phyloP scores from a whole-genome alignment of 1,140 invertebrate species.

The Zaprionus kolodkinae region DNA sequence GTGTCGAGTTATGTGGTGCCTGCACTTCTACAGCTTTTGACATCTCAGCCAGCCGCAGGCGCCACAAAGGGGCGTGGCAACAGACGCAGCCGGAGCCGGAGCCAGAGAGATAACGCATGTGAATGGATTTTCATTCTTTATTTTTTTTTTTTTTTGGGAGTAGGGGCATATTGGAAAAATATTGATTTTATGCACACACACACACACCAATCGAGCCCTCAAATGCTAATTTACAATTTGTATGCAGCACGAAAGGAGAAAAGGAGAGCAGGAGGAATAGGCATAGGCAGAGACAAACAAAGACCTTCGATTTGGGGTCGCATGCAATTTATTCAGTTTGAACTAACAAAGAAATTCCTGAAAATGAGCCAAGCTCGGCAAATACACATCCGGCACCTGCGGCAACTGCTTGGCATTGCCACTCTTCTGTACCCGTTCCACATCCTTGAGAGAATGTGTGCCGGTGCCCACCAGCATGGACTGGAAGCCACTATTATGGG shows the following conservation, averaged over 20 bases:
- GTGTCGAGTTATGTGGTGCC: conserved; percentile 44
- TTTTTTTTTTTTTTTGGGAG: no score
- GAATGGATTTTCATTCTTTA: conserved; percentile 9
- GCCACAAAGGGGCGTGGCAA: conserved; percentile 4
- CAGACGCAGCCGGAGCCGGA: not conserved
- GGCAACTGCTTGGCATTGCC: conserved; percentile 31
- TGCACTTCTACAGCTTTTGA: conserved; percentile 67
- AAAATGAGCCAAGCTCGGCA: conserved; percentile 47
- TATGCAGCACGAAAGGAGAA: conserved; percentile 27
- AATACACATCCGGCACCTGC: conserved; percentile 55
- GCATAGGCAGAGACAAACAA: not conserved
- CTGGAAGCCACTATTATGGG: conserved; percentile 61
- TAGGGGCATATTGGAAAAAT: conserved; percentile 9
- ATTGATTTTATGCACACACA: conserved; percentile 64
- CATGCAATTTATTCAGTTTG: not conserved
- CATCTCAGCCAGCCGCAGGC: conserved; percentile 29
- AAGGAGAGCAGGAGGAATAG: not conserved
- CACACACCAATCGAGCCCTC: conserved; percentile 1
- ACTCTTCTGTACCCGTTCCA: conserved; percentile 24
- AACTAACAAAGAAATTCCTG: conserved; percentile 53
- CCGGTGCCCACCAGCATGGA: conserved; percentile 62
- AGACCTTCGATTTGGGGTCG: not conserved
- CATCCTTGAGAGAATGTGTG: conserved; percentile 43
- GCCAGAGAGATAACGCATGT: conserved; percentile 7
- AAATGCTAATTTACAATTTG: conserved; percentile 66